phyloP scores from a whole-genome alignment of 2,888 invertebrate genomes.

The Dioctria linearis region DNA sequence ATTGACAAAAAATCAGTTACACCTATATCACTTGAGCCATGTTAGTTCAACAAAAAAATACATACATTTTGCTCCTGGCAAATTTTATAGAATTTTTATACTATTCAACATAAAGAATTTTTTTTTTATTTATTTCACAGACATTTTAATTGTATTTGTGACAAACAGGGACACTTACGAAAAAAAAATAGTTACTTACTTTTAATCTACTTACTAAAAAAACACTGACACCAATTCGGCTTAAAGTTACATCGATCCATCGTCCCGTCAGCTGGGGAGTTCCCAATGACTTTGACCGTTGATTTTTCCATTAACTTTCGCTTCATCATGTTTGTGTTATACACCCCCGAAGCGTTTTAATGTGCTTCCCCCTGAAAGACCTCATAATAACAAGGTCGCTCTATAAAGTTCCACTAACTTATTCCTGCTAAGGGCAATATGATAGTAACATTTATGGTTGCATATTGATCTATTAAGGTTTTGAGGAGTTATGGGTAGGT shows the following conservation, averaged over 20 bases:
- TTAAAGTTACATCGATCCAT: no score
- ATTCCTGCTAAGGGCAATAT: no score
- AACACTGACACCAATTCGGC: no score
- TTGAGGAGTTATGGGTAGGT: no score
- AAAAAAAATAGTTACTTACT: neutral
- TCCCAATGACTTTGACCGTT: slow-evolving; percentile 9
- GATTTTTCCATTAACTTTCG: slow-evolving; percentile 6
- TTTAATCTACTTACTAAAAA: no score
- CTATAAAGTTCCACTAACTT: neutral
- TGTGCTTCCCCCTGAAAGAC: slow-evolving; percentile 19
- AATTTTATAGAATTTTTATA: slow-evolving; percentile 15
- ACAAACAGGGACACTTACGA: neutral
- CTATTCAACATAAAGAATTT: slow-evolving; percentile 5
- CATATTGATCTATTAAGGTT: no score
- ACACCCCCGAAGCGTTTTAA: slow-evolving; percentile 26
- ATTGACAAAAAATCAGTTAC: slow-evolving; percentile 44
- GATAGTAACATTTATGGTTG: no score
- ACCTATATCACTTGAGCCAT: slow-evolving; percentile 42
- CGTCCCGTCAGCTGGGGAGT: no score
- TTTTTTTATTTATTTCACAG: slow-evolving; percentile 9
- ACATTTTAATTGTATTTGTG: neutral
- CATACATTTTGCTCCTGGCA: slow-evolving; percentile 5
- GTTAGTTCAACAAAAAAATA: slow-evolving; percentile 5
- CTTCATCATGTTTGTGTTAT: neutral
- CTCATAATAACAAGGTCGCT: neutral